Conservation (phyloP, 2,797 vertebrate genomes). For the Phaenicophaeus curvirostris region DNA sequence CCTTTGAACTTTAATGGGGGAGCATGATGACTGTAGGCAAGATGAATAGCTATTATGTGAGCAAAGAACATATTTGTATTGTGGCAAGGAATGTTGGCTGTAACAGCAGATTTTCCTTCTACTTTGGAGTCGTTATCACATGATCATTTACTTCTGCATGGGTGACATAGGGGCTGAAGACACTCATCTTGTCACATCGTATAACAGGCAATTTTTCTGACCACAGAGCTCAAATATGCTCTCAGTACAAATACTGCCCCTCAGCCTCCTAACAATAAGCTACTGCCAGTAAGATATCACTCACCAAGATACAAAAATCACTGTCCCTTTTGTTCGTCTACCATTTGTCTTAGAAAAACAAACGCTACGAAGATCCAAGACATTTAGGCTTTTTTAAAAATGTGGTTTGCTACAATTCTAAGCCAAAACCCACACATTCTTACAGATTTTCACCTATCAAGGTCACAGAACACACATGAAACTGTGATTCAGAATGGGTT, state of each 20-base stretch:
- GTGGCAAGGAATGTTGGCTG: slow-evolving; percentile 56
- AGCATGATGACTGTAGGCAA: slow-evolving; percentile 37
- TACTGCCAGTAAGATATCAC: neutral
- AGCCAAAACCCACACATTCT: rapidly evolving
- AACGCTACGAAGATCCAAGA: neutral
- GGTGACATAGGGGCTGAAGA: slow-evolving; percentile 3
- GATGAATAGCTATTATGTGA: slow-evolving; percentile 55
- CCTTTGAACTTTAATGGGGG: slow-evolving; percentile 38
- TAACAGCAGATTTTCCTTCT: slow-evolving; percentile 14
- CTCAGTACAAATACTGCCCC: neutral
- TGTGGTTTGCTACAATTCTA: neutral
- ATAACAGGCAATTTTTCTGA: neutral
- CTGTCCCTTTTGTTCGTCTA: neutral
- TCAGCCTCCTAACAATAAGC: neutral
- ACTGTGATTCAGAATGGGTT: neutral
- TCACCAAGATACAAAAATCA: neutral
- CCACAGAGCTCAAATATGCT: neutral
- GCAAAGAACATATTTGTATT: slow-evolving; percentile 54
- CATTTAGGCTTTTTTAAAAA: neutral
- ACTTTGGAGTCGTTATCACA: neutral
- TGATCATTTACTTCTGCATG: slow-evolving; percentile 42
- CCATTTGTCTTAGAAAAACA: neutral
- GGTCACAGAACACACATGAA: neutral
- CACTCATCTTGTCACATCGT: neutral
- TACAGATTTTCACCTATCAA: neutral